phyloP scores from a whole-genome alignment of 1,140 invertebrate species.

The Drosophila auraria region DNA sequence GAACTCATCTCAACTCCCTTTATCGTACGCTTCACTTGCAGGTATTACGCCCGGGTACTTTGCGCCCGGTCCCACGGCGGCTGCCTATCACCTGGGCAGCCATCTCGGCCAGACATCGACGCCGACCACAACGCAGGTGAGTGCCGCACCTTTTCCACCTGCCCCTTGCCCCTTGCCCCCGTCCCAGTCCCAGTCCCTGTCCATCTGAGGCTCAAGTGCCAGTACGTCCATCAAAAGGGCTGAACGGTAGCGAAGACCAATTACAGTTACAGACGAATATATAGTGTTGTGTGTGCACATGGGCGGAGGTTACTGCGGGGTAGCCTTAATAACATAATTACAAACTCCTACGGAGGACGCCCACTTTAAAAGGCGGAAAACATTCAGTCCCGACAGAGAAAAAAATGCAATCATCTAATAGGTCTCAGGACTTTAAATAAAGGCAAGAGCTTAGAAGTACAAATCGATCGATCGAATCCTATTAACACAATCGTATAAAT shows the following conservation, averaged over 20 bases:
- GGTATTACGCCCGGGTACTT: slow-evolving; percentile 85
- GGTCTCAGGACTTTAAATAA: too few relatives aligned
- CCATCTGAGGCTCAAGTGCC: slow-evolving; percentile 32
- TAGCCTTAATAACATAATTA: slow-evolving; percentile 82
- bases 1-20: slow-evolving; percentile 34
- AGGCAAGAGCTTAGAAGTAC: background rate
- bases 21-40: slow-evolving; percentile 63
- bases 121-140: slow-evolving; percentile 84
- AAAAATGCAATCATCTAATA: background rate
- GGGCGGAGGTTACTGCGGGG: slow-evolving; percentile 30
- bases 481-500: too few relatives aligned
- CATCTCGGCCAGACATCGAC: slow-evolving; percentile 84
- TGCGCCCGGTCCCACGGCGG: slow-evolving; percentile 83
- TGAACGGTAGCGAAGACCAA: slow-evolving; percentile 76
- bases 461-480: too few relatives aligned
- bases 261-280: slow-evolving; percentile 60
- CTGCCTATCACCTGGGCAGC: slow-evolving; percentile 85
- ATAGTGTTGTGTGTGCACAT: slow-evolving; percentile 15
- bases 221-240: slow-evolving; percentile 36
- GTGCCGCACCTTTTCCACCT: slow-evolving; percentile 37
- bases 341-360: slow-evolving; percentile 71
- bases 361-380: slow-evolving; percentile 83
- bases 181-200: background rate
- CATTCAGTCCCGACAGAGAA: slow-evolving; percentile 25
- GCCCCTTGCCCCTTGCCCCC: slow-evolving; percentile 1